Evolutionary conservation across 2,888 invertebrate genomes (phyloP).

Genomic region (Petrophora chlorosata): DNA sequence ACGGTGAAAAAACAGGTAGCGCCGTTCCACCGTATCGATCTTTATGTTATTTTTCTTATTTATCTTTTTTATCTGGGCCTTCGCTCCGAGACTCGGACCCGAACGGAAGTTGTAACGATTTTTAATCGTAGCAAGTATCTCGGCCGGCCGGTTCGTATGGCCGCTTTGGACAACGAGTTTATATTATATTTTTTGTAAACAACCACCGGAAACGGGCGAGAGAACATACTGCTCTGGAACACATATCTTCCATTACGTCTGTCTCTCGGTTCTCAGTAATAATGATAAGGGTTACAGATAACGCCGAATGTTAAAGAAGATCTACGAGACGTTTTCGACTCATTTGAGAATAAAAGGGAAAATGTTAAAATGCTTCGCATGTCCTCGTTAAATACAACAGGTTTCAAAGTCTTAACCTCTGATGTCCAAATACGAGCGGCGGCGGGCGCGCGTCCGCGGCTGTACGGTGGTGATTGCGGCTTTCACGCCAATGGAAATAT

Average conservation of each 20-base stretch:
- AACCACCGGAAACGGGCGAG: slow-evolving; percentile 78
- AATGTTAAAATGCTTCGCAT: slow-evolving; percentile 33
- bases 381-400: slow-evolving; percentile 22
- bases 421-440: slow-evolving; percentile 12
- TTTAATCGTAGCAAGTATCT: slow-evolving; percentile 82
- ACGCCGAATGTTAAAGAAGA: slow-evolving; percentile 52
- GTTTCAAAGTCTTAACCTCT: slow-evolving; percentile 20
- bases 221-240: slow-evolving; percentile 73
- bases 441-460: neutral
- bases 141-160: slow-evolving; percentile 67
- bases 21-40: slow-evolving; percentile 80
- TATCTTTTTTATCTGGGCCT: slow-evolving; percentile 79
- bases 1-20: slow-evolving; percentile 79
- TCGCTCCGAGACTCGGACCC: slow-evolving; percentile 67
- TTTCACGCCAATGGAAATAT: slow-evolving; percentile 21
- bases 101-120: slow-evolving; percentile 83
- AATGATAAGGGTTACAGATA: slow-evolving; percentile 71
- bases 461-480: slow-evolving; percentile 9
- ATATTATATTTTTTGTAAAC: slow-evolving; percentile 76
- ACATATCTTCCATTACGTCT: slow-evolving; percentile 80
- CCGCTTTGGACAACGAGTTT: slow-evolving; percentile 71
- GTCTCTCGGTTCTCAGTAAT: slow-evolving; percentile 68
- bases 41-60: slow-evolving; percentile 80
- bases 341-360: slow-evolving; percentile 33
- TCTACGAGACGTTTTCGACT: slow-evolving; percentile 46